A percentile compares a stretch with the other conserved stretches of the same genome.
Conservation (phyloP, 1,140 invertebrate species). For the Trichonephila clavata region DNA sequence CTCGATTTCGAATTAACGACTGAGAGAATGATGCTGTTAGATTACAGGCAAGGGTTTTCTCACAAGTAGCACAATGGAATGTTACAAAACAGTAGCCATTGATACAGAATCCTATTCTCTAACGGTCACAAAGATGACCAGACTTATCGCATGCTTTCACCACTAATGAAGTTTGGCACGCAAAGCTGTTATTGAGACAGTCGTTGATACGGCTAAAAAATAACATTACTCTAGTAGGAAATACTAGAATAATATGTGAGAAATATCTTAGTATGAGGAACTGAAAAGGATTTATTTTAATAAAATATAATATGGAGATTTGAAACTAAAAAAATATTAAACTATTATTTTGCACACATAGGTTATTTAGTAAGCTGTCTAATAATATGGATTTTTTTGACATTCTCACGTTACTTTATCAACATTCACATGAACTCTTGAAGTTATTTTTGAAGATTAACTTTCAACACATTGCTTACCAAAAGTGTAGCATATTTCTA, state of each 20-base stretch:
- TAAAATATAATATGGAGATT: too few relatives aligned
- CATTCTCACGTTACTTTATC: too few relatives aligned
- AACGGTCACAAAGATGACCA: not conserved
- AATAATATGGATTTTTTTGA: too few relatives aligned
- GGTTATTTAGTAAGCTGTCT: too few relatives aligned
- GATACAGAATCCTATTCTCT: not conserved
- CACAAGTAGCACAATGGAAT: not conserved
- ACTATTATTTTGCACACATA: too few relatives aligned
- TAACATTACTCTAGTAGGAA: not conserved
- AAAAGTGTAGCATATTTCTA: too few relatives aligned
- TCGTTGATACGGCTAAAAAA: not conserved
- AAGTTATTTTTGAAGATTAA: too few relatives aligned
- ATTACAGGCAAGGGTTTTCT: not conserved
- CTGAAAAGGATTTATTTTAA: not conserved
- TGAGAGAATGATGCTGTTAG: not conserved
- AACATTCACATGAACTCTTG: too few relatives aligned
- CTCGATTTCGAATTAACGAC: slow-evolving; percentile 2
- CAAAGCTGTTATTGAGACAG: not conserved
- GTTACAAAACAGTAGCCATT: not conserved
- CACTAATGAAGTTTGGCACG: not conserved
- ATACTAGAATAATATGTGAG: too few relatives aligned
- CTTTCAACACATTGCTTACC: too few relatives aligned
- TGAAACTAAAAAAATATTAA: too few relatives aligned
- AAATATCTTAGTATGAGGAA: too few relatives aligned
- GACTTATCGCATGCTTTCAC: slow-evolving; percentile 3